Conservation (phyloP, 1,140 invertebrate genomes). For the Stegodyphus mimosarum region DNA sequence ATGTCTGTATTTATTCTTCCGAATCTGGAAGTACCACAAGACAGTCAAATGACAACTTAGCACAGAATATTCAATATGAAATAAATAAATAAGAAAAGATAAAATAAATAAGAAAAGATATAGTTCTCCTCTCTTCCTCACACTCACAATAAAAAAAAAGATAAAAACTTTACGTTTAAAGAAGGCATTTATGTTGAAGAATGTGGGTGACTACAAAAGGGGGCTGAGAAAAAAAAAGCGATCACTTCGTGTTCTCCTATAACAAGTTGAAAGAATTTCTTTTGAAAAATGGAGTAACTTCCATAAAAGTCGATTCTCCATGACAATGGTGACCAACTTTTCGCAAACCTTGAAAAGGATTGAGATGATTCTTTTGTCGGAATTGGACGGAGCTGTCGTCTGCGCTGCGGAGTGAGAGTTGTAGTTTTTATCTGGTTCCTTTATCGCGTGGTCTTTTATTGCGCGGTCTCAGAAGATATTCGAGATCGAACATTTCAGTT, state of each 20-base stretch:
- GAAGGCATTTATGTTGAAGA: not conserved
- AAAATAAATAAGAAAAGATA: too few relatives aligned
- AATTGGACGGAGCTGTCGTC: conserved; percentile 7
- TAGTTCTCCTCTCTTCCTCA: too few relatives aligned
- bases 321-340: conserved; percentile 42
- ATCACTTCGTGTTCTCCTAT: conserved; percentile 24
- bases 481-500: too few relatives aligned
- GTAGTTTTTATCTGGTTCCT: too few relatives aligned
- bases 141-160: too few relatives aligned
- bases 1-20: not conserved
- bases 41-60: not conserved
- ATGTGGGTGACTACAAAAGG: not conserved
- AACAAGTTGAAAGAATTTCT: conserved; percentile 34
- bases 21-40: conserved; percentile 17
- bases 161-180: not conserved
- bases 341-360: conserved; percentile 30
- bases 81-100: too few relatives aligned
- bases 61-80: not conserved
- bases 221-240: not conserved
- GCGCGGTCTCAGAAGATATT: too few relatives aligned
- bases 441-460: too few relatives aligned
- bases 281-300: conserved; percentile 49
- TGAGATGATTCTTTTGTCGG: conserved; percentile 5
- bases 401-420: not conserved
- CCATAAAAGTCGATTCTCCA: conserved; percentile 38